Conservation (phyloP, 2,797 vertebrate species). For the Siniperca scherzeri region DNA sequence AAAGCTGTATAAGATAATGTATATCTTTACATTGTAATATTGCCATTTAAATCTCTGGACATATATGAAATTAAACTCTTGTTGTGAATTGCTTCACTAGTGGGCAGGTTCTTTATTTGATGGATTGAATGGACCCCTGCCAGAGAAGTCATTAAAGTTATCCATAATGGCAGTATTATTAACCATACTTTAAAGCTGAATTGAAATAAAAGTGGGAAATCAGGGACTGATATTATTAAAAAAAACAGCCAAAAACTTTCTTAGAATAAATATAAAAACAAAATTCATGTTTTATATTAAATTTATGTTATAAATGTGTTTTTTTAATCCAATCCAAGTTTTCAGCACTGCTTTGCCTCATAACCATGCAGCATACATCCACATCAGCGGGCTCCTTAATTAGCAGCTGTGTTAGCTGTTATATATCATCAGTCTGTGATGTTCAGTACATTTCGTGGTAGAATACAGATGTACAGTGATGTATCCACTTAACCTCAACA, state of each 20-base stretch:
- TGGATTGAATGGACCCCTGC: slow-evolving; percentile 47
- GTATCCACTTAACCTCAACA: slow-evolving; percentile 29
- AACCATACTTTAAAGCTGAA: slow-evolving; percentile 36
- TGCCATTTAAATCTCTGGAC: slow-evolving; percentile 13
- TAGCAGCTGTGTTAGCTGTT: slow-evolving; percentile 28
- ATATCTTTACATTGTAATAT: neutral
- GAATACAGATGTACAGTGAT: slow-evolving; percentile 25
- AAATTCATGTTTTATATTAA: slow-evolving; percentile 10
- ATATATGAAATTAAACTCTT: slow-evolving; percentile 13
- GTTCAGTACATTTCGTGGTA: neutral
- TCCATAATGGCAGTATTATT: slow-evolving; percentile 44
- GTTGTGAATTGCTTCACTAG: slow-evolving; percentile 18
- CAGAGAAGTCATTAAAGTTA: slow-evolving; percentile 54
- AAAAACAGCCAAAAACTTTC: slow-evolving; percentile 17
- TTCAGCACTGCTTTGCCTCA: slow-evolving; percentile 7
- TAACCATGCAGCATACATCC: slow-evolving; percentile 21
- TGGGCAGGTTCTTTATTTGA: slow-evolving; percentile 48
- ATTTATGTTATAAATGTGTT: neutral
- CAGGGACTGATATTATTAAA: slow-evolving; percentile 22
- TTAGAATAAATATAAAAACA: slow-evolving; percentile 3
- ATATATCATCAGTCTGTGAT: slow-evolving; percentile 17
- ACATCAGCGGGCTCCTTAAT: slow-evolving; percentile 31
- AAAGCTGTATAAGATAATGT: neutral
- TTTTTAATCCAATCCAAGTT: neutral
- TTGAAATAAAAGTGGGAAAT: slow-evolving; percentile 35